Percentiles rank a stretch among this genome's conserved stretches.
phyloP scores from a whole-genome alignment of 2,797 vertebrate genomes.

The Arnoldichthys spilopterus region DNA sequence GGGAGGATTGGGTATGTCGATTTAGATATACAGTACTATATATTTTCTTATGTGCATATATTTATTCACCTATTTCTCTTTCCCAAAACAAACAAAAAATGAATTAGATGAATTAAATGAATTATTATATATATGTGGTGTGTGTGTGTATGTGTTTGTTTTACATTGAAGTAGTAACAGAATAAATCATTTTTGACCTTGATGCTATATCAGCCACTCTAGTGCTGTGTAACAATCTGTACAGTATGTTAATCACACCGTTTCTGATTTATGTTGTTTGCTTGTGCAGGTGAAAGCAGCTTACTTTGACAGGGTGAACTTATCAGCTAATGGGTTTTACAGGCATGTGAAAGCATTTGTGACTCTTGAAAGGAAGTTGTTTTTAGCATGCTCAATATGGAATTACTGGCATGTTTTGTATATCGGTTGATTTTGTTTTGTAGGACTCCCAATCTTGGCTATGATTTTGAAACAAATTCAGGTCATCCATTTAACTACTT shows the following conservation, averaged over 20 bases:
- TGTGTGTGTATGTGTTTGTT: background rate
- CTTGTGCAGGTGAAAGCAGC: conserved; percentile 83
- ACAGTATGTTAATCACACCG: background rate
- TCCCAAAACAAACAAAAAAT: background rate
- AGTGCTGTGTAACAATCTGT: conserved; percentile 1
- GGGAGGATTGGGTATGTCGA: conserved; percentile 91
- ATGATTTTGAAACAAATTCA: conserved; percentile 83
- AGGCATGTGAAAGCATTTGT: conserved; percentile 72
- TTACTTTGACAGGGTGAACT: conserved; percentile 85
- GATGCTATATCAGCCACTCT: background rate
- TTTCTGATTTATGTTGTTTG: background rate
- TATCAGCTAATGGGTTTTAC: conserved; percentile 93
- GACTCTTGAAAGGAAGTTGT: background rate
- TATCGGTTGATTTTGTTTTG: conserved; percentile 16
- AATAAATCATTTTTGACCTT: background rate
- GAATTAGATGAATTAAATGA: too few relatives aligned
- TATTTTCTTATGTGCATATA: background rate
- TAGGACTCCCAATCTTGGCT: conserved; percentile 88
- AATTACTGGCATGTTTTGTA: background rate
- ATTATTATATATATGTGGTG: too few relatives aligned
- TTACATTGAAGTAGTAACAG: background rate
- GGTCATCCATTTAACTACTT: conserved; percentile 89
- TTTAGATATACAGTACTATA: background rate
- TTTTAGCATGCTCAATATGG: background rate
- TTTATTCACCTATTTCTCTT: background rate